Evolutionary conservation across 2,113 vertebrate genomes (phyloP).

Genomic region (Halcyon malimbica): DNA sequence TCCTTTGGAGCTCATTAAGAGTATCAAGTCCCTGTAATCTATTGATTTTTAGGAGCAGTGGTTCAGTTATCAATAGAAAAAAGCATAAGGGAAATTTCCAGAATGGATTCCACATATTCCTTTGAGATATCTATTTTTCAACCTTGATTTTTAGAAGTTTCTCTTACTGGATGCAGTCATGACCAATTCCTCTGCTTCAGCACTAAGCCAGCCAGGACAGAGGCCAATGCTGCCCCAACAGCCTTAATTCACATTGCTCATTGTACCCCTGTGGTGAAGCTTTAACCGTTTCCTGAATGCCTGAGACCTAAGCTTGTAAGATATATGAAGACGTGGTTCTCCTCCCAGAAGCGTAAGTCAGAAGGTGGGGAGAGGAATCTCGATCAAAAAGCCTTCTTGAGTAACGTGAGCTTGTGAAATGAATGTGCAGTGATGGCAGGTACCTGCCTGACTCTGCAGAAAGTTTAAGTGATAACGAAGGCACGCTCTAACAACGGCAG

Average conservation of each 20-base stretch:
- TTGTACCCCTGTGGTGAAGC: rapidly evolving
- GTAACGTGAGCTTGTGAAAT: neutral
- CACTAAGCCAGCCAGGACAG: neutral
- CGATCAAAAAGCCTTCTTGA: neutral
- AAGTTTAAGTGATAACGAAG: constrained; percentile 23
- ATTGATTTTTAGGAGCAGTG: neutral
- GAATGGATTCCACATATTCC: neutral
- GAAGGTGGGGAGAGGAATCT: neutral
- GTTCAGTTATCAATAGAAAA: neutral
- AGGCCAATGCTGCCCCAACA: neutral
- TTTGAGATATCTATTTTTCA: neutral
- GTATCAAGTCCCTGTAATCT: neutral
- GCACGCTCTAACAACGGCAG: neutral
- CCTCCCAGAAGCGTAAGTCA: neutral
- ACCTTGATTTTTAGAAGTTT: neutral
- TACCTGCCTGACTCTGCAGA: constrained; percentile 16
- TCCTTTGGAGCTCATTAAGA: constrained; percentile 33
- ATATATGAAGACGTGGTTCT: neutral
- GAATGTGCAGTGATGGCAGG: neutral
- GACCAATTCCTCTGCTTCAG: neutral
- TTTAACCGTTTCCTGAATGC: neutral
- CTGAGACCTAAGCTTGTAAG: neutral
- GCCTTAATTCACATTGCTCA: neutral
- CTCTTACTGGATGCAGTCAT: neutral
- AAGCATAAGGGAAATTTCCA: neutral